These are phyloP conservation scores for Brachionus asplanchnoidis DNA, from an alignment of 1,140 invertebrate genomes.

Conservation along the genomic window DNA sequence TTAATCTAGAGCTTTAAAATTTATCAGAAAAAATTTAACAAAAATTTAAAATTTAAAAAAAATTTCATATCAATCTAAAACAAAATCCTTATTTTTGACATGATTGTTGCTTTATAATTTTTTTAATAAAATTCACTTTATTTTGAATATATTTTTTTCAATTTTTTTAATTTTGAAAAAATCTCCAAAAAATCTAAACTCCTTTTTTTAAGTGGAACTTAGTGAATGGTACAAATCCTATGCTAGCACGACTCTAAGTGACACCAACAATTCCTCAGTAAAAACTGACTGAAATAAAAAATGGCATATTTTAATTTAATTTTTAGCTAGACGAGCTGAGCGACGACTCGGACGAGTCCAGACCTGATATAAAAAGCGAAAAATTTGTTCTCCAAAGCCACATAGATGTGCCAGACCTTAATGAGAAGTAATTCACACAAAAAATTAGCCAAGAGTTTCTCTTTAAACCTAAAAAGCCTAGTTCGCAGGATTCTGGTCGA, in stretches of 20 bases:
- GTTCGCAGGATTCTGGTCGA: not conserved
- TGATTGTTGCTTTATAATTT: too few species aligned
- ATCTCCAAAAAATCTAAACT: too few species aligned
- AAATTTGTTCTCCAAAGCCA: not conserved
- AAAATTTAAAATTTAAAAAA: too few species aligned
- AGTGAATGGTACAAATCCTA: constrained; percentile 16
- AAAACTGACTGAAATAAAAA: not conserved
- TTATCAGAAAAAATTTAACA: too few species aligned
- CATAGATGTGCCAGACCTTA: not conserved
- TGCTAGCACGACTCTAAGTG: not conserved
- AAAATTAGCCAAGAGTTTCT: not conserved
- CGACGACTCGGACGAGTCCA: not conserved
- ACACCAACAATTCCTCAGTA: not conserved
- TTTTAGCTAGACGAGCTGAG: not conserved
- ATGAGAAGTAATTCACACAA: not conserved
- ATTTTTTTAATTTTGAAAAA: not conserved
- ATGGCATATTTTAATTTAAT: not conserved
- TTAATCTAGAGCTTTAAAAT: too few species aligned
- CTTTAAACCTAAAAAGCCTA: not conserved
- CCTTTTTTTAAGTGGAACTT: not conserved
- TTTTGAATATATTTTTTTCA: not conserved
- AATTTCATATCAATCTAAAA: too few species aligned
- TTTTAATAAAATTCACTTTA: too few species aligned
- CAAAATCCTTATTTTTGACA: too few species aligned
- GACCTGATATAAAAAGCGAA: not conserved